A percentile compares a stretch with the other conserved stretches of the same genome.
Evolutionary conservation across 1,140 invertebrate genomes (phyloP).

Genomic region (Schmidtea mediterranea): DNA sequence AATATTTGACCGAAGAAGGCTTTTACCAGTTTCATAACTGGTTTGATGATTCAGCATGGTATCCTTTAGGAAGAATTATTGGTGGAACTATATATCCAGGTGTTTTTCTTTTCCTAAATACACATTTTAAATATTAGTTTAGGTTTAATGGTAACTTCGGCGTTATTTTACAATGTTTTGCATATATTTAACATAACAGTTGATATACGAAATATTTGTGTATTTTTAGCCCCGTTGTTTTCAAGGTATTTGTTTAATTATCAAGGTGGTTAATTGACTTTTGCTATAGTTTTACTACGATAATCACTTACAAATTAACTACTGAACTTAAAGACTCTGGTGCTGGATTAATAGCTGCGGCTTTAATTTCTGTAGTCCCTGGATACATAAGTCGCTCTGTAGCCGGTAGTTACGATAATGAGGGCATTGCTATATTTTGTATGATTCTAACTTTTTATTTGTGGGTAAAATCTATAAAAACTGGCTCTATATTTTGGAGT

Average conservation of each 20-base stretch:
- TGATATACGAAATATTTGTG: slow-evolving; percentile 84
- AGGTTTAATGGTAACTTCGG: slow-evolving; percentile 84
- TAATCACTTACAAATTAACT: slow-evolving; percentile 82
- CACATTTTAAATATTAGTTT: slow-evolving; percentile 28
- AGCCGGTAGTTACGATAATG: slow-evolving; percentile 88
- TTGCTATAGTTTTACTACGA: slow-evolving; percentile 58
- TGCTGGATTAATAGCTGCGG: neutral
- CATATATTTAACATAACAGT: slow-evolving; percentile 71
- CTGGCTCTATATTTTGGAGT: slow-evolving; percentile 68
- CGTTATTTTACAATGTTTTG: slow-evolving; percentile 25
- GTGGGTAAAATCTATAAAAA: slow-evolving; percentile 91
- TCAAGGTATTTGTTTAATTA: slow-evolving; percentile 36
- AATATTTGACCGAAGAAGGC: slow-evolving; percentile 69
- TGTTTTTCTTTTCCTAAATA: slow-evolving; percentile 10
- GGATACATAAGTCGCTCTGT: slow-evolving; percentile 91
- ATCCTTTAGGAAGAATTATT: slow-evolving; percentile 80
- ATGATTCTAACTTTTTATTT: slow-evolving; percentile 87
- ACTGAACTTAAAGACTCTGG: slow-evolving; percentile 38
- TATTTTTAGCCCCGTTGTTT: slow-evolving; percentile 83
- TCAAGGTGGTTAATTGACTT: neutral
- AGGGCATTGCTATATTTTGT: slow-evolving; percentile 93
- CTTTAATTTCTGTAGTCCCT: slow-evolving; percentile 35
- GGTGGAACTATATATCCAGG: slow-evolving; percentile 74
- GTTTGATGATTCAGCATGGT: slow-evolving; percentile 97
- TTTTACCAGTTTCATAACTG: slow-evolving; percentile 95